A percentile compares a stretch with the other conserved stretches of the same genome.
These are phyloP conservation scores for Steatornis caripensis DNA, from an alignment of 2,113 vertebrate genomes.

Conservation along the genomic window DNA sequence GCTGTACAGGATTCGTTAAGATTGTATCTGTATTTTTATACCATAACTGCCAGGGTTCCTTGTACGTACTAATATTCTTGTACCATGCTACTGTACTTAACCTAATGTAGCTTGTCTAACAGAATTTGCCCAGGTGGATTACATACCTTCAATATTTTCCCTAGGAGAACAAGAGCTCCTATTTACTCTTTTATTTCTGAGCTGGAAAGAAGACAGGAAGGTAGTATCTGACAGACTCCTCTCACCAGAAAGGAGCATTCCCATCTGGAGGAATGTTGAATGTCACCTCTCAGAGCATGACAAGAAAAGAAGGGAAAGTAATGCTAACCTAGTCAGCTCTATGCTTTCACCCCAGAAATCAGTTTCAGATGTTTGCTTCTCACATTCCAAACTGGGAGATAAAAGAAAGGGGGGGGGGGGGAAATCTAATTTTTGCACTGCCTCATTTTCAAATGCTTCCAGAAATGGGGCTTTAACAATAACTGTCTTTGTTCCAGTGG, in stretches of 20 bases:
- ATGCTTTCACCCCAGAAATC: not conserved
- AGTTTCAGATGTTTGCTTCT: not conserved
- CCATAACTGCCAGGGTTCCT: not conserved
- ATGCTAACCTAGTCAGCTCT: not conserved
- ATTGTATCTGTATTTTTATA: not conserved
- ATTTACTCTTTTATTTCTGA: not conserved
- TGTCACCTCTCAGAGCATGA: not conserved
- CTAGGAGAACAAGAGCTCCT: not conserved
- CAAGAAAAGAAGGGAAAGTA: not conserved
- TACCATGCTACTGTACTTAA: not conserved
- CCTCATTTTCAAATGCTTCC: not conserved
- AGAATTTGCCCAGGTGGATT: not conserved
- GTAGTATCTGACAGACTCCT: not conserved
- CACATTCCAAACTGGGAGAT: not conserved
- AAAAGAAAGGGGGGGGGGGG: no score
- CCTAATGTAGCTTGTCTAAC: not conserved
- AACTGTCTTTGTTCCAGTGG: not conserved
- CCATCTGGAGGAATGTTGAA: not conserved
- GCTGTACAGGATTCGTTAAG: not conserved
- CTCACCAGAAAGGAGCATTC: not conserved
- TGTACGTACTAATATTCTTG: not conserved
- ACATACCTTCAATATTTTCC: not conserved
- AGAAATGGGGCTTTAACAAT: not conserved
- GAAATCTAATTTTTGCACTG: not conserved
- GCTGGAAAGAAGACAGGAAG: not conserved